A percentile compares a stretch with the other conserved stretches of the same genome.
Evolutionary conservation across 2,113 vertebrate genomes (phyloP).

Genomic region (Psophia crepitans): DNA sequence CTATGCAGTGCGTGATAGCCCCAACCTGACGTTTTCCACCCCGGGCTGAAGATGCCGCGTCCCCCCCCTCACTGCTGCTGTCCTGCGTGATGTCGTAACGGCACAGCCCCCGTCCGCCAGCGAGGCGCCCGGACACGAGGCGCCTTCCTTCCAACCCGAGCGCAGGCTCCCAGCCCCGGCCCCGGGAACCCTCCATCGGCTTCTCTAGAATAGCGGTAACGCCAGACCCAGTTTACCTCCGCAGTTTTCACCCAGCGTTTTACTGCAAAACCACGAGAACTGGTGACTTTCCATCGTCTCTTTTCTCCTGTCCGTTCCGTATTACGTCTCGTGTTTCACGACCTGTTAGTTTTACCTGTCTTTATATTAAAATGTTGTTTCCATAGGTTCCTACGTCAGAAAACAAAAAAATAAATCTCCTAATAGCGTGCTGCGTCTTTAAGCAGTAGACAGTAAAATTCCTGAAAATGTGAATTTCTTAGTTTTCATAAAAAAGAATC

Average conservation of each 20-base stretch:
- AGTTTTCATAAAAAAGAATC: slow-evolving; percentile 64
- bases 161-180: not conserved
- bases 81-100: slow-evolving; percentile 5
- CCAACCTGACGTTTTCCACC: slow-evolving; percentile 18
- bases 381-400: slow-evolving; percentile 54
- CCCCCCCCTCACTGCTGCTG: not conserved
- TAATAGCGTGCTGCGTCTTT: slow-evolving; percentile 55
- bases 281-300: not conserved
- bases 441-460: slow-evolving; percentile 70
- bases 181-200: not conserved
- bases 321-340: not conserved
- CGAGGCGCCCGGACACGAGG: not conserved
- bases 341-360: slow-evolving; percentile 56
- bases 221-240: slow-evolving; percentile 1
- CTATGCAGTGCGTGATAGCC: slow-evolving; percentile 73
- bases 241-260: slow-evolving; percentile 24
- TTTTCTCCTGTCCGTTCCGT: not conserved
- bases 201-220: not conserved
- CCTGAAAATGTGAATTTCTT: slow-evolving; percentile 82
- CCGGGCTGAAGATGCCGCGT: not conserved
- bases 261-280: not conserved
- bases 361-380: slow-evolving; percentile 57
- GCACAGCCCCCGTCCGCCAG: not conserved
- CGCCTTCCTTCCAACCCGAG: not conserved
- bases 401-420: not conserved